phyloP scores from a whole-genome alignment of 2,888 invertebrate species.

The Nematopogon swammerdamellus region DNA sequence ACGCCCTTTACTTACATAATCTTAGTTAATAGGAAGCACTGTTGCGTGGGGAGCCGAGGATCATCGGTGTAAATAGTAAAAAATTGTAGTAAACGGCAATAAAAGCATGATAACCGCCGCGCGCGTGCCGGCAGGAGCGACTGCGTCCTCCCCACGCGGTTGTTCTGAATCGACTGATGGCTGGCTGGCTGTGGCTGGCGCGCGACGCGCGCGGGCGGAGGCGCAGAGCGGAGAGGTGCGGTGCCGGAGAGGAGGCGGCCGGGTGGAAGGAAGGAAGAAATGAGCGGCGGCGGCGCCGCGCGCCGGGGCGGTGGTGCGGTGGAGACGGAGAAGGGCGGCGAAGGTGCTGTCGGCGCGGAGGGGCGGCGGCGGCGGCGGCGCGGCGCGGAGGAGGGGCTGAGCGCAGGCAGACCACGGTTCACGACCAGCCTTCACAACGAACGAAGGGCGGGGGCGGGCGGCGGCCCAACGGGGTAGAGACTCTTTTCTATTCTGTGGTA shows the following conservation, averaged over 20 bases:
- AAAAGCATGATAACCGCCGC: background rate
- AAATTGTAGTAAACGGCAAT: background rate
- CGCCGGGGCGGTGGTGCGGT: slow-evolving; percentile 18
- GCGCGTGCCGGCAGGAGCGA: background rate
- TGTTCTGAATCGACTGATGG: background rate
- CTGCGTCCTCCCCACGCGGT: background rate
- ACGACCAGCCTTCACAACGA: no score
- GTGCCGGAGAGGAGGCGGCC: no score
- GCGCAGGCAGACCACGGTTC: slow-evolving; percentile 13
- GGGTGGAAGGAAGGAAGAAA: no score
- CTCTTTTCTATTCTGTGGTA: no score
- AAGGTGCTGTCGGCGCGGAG: no score
- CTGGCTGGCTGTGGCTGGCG: no score
- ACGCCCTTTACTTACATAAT: background rate
- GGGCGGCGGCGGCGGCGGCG: no score
- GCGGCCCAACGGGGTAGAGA: no score
- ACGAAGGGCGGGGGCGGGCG: no score
- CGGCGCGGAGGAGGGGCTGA: no score
- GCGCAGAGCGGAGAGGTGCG: slow-evolving; percentile 14
- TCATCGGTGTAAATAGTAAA: background rate
- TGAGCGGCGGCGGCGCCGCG: no score
- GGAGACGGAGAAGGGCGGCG: no score
- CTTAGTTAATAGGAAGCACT: slow-evolving; percentile 15
- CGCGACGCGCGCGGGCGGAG: slow-evolving; percentile 25
- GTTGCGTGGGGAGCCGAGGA: slow-evolving; percentile 6